Evolutionary conservation across 2,888 invertebrate genomes (phyloP), one percentile per base, ranked within the genome.

Genomic region (Cephonodes hylas): DNA sequence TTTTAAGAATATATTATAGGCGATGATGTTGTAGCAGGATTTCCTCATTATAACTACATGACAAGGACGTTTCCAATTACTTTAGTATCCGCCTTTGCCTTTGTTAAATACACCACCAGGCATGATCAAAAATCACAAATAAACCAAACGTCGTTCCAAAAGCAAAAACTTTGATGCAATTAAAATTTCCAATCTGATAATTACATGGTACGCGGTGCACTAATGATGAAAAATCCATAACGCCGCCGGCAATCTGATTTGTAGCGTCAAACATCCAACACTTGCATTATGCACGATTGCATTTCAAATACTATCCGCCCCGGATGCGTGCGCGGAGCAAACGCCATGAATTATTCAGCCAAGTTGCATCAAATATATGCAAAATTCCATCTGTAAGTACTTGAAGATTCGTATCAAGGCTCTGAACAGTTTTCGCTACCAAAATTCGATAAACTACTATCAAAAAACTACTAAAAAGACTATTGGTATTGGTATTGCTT

Each of bases 321-420:
- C 71, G 71, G 69, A 74, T 73, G 75, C 73, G 75, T 73, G 70
- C 75, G 73, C 34, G 18, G 23, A 72, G 69, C 75, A 72, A 80
- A 77, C 72, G 72, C 64, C 65, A 85, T 88, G 85, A 85, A 88
- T 88, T 79, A 88, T 88, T 85, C 86, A 88, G 68, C 42, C 46
- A 64, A 70, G 68, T 73, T 72, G 66, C 63, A 60, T 23, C 45
- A 34, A 61, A 74, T 75, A 71, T 71, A 73, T 77, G 76, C 75
- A 77, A 76, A 75, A 75, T 83, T 78, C 74, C 75, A 83, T 83
- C 78, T 75, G 74, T 71, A 74, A 75, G 71, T 73, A 71, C 73
- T 77, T 67, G 63, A 10, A 56, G 42, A 61, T 57, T 60, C 23
- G 46, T 34, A 23, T 23, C 10, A 13, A 48, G 38, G 38, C 13